phyloP scores from a whole-genome alignment of 2,888 invertebrate genomes.

The Asteroscopus sphinx region DNA sequence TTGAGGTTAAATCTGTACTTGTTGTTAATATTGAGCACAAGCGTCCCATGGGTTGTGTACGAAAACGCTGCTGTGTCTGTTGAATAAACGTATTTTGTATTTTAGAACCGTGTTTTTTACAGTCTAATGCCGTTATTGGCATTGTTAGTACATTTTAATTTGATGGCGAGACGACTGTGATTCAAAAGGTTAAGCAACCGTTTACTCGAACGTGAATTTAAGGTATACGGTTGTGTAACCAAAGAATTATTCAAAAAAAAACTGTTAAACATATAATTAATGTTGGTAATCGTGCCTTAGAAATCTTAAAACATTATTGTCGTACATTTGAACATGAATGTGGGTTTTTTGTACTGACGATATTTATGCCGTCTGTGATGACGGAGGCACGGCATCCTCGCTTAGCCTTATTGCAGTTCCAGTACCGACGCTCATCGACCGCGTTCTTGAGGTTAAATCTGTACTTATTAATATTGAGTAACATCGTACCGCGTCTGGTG shows the following conservation, averaged over 20 bases:
- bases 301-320: not conserved
- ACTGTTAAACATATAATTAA: too few species aligned
- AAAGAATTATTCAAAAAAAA: too few species aligned
- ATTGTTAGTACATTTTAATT: too few species aligned
- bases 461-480: constrained; percentile 29
- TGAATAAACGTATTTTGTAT: too few species aligned
- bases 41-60: constrained; percentile 28
- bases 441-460: constrained; percentile 33
- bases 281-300: too few species aligned
- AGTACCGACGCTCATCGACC: constrained; percentile 33
- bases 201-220: too few species aligned
- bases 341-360: constrained; percentile 27
- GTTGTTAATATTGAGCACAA: constrained; percentile 29
- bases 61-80: constrained; percentile 35
- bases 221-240: too few species aligned
- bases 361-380: constrained; percentile 13
- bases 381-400: constrained; percentile 37
- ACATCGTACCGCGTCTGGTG: constrained; percentile 27
- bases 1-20: constrained; percentile 35
- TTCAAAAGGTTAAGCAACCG: too few species aligned
- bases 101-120: too few species aligned
- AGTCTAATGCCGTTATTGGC: too few species aligned
- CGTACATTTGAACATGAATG: constrained; percentile 23
- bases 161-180: too few species aligned
- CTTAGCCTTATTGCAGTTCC: constrained; percentile 42